Evolutionary conservation across 2,797 vertebrate genomes (phyloP).

Genomic region (Phrynocephalus guinanensis): DNA sequence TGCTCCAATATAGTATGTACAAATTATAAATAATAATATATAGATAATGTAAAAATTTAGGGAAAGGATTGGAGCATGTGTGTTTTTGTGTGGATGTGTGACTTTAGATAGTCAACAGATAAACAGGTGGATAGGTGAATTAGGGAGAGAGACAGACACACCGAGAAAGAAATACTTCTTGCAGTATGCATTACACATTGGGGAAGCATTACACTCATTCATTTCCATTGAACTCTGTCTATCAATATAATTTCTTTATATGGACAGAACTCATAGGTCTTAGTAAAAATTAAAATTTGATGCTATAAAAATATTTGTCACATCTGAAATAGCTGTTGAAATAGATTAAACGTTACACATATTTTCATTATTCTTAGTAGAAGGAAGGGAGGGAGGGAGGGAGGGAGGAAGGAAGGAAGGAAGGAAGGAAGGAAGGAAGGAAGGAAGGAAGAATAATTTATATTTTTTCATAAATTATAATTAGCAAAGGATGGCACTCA

Average conservation of each 20-base stretch:
- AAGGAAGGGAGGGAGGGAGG: too few species aligned
- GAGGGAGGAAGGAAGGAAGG: too few species aligned
- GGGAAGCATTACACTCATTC: conserved; percentile 31
- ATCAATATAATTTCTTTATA: not conserved
- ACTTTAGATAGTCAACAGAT: not conserved
- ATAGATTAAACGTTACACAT: too few species aligned
- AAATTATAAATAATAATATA: not conserved
- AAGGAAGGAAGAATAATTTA: not conserved
- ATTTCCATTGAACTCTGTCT: conserved; percentile 20
- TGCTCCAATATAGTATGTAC: not conserved
- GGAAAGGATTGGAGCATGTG: not conserved
- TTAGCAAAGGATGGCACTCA: not conserved
- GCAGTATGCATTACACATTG: conserved; percentile 9
- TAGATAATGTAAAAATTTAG: not conserved
- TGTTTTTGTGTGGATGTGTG: not conserved
- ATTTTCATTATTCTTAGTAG: not conserved
- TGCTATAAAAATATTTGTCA: conserved; percentile 20
- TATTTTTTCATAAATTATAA: not conserved
- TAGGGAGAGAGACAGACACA: not conserved
- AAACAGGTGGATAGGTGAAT: not conserved
- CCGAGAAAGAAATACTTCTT: not conserved
- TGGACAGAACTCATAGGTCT: conserved; percentile 2
- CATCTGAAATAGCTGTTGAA: not conserved
- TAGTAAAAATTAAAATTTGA: conserved; percentile 13
- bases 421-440: too few species aligned